A percentile compares a stretch with the other conserved stretches of the same genome.
Evolutionary conservation across 2,113 vertebrate species (phyloP).

Genomic region (Callipepla californica): DNA sequence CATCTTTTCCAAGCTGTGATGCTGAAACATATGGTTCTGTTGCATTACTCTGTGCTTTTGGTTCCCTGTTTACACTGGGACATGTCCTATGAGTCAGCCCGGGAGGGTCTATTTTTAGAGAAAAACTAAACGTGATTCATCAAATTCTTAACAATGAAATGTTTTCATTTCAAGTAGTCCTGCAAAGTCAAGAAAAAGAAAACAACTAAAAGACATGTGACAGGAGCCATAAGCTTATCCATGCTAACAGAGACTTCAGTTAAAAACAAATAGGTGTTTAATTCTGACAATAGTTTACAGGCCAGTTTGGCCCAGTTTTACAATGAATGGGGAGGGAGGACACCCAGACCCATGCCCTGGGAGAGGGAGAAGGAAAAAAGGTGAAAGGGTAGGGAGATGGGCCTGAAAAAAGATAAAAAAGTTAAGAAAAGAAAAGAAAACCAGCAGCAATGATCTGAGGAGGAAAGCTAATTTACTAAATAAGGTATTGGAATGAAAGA

Average conservation of each 20-base stretch:
- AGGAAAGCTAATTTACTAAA: too few relatives aligned
- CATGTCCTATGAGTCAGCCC: background rate
- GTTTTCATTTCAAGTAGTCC: background rate
- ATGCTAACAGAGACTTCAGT: background rate
- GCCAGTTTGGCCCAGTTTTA: too few relatives aligned
- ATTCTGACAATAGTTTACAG: background rate
- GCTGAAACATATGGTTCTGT: background rate
- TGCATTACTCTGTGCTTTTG: background rate
- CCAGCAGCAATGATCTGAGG: too few relatives aligned
- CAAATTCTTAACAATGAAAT: background rate
- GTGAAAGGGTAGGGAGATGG: too few relatives aligned
- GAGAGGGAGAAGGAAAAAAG: too few relatives aligned
- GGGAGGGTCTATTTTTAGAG: slow-evolving; percentile 2
- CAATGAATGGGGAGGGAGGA: too few relatives aligned
- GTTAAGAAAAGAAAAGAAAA: too few relatives aligned
- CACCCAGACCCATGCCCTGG: too few relatives aligned
- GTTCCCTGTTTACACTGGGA: background rate
- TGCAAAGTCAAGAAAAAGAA: background rate
- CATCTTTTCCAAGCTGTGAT: background rate
- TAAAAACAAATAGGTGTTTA: background rate
- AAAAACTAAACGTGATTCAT: background rate
- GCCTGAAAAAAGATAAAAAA: too few relatives aligned
- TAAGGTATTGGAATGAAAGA: too few relatives aligned
- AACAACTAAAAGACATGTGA: background rate
- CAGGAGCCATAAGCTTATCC: background rate